Evolutionary conservation across 2,113 vertebrate genomes (phyloP).

Genomic region (Apodemus sylvaticus): DNA sequence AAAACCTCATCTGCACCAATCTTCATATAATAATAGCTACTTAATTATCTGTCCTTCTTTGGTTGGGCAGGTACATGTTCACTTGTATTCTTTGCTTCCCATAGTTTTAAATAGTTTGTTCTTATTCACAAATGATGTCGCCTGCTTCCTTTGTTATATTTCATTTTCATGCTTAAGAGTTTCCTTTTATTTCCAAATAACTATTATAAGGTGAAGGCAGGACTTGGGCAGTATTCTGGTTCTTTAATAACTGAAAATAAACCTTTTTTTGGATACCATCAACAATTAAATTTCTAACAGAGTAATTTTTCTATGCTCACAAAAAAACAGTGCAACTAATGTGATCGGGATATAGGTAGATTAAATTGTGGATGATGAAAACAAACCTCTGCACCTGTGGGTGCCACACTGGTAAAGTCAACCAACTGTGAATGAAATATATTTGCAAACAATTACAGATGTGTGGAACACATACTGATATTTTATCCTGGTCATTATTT

Average conservation of each 20-base stretch:
- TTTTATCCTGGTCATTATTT: not conserved
- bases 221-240: not conserved
- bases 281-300: not conserved
- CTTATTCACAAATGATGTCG: constrained; percentile 2
- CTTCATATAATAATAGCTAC: not conserved
- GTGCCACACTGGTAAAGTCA: not conserved
- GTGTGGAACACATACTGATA: not conserved
- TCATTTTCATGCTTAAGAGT: not conserved
- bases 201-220: not conserved
- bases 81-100: not conserved
- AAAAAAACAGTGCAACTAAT: not conserved
- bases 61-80: not conserved
- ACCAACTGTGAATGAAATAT: not conserved
- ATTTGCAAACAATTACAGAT: not conserved
- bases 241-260: constrained; percentile 34
- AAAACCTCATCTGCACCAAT: not conserved
- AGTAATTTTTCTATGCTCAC: not conserved
- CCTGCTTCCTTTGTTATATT: constrained; percentile 37
- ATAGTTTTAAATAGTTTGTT: not conserved
- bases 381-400: too few relatives aligned
- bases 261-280: not conserved
- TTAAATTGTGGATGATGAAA: not conserved
- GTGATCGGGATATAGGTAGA: not conserved
- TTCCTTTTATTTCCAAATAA: constrained; percentile 18
- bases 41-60: constrained; percentile 1